Percentiles rank a stretch among this genome's conserved stretches.
Conservation (phyloP, 2,113 vertebrate species). For the Rhinolophus sinicus region DNA sequence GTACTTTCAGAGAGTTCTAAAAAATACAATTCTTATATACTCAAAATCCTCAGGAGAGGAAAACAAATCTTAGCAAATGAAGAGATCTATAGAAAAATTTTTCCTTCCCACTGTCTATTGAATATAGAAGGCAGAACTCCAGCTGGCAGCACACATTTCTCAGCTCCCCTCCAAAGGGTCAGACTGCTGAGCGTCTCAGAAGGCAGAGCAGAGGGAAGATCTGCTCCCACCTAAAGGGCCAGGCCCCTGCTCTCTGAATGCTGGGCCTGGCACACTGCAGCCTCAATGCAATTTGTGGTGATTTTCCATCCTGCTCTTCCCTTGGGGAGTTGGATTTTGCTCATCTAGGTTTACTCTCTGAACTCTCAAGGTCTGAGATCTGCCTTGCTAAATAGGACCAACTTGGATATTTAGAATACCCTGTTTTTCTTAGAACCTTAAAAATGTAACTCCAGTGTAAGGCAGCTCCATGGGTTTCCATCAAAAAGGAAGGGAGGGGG, state of each 20-base stretch:
- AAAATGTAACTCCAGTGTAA: not conserved
- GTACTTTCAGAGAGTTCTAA: slow-evolving; percentile 5
- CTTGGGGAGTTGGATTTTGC: accelerated
- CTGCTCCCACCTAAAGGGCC: accelerated
- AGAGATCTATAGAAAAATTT: not conserved
- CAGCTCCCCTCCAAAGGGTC: not conserved
- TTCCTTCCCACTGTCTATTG: not conserved
- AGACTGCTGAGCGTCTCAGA: not conserved
- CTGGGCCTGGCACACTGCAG: not conserved
- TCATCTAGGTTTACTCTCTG: not conserved
- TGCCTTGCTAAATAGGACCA: not conserved
- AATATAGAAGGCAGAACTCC: not conserved
- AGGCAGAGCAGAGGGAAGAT: too few relatives aligned
- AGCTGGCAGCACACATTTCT: accelerated
- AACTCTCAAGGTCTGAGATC: not conserved
- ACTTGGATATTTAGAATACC: not conserved
- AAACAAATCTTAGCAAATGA: slow-evolving; percentile 49
- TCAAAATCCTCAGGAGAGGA: not conserved
- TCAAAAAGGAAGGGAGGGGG: not conserved
- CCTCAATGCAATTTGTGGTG: accelerated
- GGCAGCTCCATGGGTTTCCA: not conserved
- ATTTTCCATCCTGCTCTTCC: not conserved
- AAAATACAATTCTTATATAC: slow-evolving; percentile 33
- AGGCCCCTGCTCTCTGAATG: accelerated
- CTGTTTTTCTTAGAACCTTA: not conserved